Evolutionary conservation across 1,140 invertebrate genomes (phyloP).

Genomic region (Atta texana): DNA sequence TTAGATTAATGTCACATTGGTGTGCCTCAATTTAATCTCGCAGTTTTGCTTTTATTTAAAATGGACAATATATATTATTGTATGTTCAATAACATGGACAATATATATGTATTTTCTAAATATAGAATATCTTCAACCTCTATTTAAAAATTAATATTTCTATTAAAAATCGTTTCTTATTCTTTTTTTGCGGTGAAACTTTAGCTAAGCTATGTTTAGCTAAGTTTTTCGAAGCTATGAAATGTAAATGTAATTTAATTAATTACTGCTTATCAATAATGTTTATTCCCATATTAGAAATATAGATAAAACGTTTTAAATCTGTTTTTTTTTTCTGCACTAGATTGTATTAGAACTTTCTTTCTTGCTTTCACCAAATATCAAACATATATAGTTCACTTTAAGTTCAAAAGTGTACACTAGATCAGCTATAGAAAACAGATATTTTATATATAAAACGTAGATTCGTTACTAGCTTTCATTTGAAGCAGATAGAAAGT

Average conservation of each 20-base stretch:
- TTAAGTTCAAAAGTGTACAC: no score
- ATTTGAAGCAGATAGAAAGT: background rate
- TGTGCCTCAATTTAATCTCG: background rate
- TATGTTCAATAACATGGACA: no score
- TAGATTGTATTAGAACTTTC: no score
- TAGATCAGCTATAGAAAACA: no score
- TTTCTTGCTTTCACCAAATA: no score
- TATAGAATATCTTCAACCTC: background rate
- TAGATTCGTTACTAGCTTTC: background rate
- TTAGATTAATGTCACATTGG: slow-evolving; percentile 15
- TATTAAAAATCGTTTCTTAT: background rate
- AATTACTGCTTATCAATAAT: slow-evolving; percentile 1
- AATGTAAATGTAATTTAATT: background rate
- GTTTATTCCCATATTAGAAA: background rate
- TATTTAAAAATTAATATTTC: background rate
- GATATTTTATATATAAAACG: background rate
- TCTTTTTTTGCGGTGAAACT: background rate
- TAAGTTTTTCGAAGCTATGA: background rate
- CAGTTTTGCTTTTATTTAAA: background rate
- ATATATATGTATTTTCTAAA: background rate
- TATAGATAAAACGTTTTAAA: background rate
- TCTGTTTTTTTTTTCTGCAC: no score
- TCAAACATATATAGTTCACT: no score
- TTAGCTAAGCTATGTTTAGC: background rate
- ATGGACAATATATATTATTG: background rate